phyloP scores from a whole-genome alignment of 2,888 invertebrate species.

The Pachliopta kotzebuea region DNA sequence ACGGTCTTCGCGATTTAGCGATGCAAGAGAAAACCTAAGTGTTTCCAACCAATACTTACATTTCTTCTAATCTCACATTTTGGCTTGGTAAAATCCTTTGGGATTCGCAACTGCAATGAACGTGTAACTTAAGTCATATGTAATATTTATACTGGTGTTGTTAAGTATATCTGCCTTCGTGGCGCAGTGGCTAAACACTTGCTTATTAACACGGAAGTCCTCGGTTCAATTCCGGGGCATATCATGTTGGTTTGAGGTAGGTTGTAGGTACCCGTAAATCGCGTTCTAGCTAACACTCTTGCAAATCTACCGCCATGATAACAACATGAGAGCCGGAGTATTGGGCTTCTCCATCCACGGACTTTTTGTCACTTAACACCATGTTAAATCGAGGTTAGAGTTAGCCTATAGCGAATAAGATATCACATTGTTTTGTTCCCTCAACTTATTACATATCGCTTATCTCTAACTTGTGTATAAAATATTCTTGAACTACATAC shows the following conservation, averaged over 20 bases:
- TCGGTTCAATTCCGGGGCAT: too few species aligned
- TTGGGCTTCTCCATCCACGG: too few species aligned
- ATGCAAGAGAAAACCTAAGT: constrained; percentile 3
- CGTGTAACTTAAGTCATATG: background rate
- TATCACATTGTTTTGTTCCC: constrained; percentile 17
- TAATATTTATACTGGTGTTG: constrained; percentile 4
- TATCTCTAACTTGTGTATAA: constrained; percentile 27
- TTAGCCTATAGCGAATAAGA: too few species aligned
- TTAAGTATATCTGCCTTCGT: background rate
- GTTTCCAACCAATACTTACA: constrained; percentile 19
- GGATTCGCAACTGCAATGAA: constrained; percentile 20
- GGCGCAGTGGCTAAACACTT: too few species aligned
- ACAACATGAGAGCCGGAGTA: too few species aligned
- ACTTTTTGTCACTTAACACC: too few species aligned
- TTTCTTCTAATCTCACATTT: constrained; percentile 17
- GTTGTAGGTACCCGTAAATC: too few species aligned
- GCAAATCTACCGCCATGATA: too few species aligned
- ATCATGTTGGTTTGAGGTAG: too few species aligned
- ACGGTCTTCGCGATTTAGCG: constrained; percentile 1
- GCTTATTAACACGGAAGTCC: too few species aligned
- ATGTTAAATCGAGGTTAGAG: too few species aligned
- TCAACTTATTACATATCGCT: constrained; percentile 29
- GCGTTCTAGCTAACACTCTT: too few species aligned
- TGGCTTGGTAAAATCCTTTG: constrained; percentile 14
- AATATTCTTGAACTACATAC: constrained; percentile 26